Evolutionary conservation across 2,113 vertebrate genomes (phyloP), one percentile per base, ranked within the genome.

Genomic region (Cervus canadensis): DNA sequence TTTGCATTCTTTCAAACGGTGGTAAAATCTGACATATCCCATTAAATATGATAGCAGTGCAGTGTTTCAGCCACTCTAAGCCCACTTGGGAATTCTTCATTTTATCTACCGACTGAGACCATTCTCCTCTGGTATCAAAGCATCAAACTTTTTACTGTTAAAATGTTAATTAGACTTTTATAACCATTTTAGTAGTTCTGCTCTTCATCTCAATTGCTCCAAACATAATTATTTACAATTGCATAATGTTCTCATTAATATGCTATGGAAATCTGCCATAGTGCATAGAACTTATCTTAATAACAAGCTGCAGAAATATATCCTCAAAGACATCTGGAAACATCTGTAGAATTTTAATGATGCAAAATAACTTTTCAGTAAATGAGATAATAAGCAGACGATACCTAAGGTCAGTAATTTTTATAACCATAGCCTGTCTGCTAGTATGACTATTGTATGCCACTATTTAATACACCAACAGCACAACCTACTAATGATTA

Each of bases 111-210:
- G 92, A 98, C 98, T 98, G 96, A 97, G 94, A 96, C 86, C 96
- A 97, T 98, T 98, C 98, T 98, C 98, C 97, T 97, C 91, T 97
- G 90, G 94, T 90, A 98, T 98, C 92, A 97, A 98, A 95, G 95
- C 96, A 98, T 97, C 76, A 98, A 98, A 98, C 95, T 98, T 98
- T 98, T 98, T 97, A 98, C 94, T 92, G 95, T 98, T 99, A 98
- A 99, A 98, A 99, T 99, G 99, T 98, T 99, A 99, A 99, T 99
- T 99, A 98, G 98, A 95, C 97, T 99, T 99, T 99, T 98, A 98
- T 98, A 98, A 98, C 98, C 90, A 95, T 95, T 98, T 99, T 99
- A 98, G 99, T 98, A 6, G 0, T 98, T 98, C 89, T 98, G 92
- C 85, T 98, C 97, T 98, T 98, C 96, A 98, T 98, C 97, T 98